Percentiles rank a stretch among this genome's conserved stretches.
Evolutionary conservation across 2,888 invertebrate genomes (phyloP).

Genomic region (Glaucopsyche alexis): DNA sequence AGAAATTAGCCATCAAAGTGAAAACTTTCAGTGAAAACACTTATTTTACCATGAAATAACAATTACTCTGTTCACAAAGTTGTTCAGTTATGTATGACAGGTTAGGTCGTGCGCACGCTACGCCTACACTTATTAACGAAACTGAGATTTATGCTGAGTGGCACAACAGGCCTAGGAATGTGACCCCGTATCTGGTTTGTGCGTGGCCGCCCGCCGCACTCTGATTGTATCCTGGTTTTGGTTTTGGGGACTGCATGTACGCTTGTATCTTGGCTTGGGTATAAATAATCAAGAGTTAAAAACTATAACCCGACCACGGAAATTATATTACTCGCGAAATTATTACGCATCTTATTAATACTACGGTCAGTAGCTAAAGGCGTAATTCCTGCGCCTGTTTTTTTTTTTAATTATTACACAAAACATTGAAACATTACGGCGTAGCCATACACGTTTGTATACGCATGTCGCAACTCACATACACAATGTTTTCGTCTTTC

Average conservation of each 20-base stretch:
- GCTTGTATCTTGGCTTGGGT: neutral
- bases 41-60: conserved; percentile 15
- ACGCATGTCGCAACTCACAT: too few species aligned
- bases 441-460: too few species aligned
- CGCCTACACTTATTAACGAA: conserved; percentile 75
- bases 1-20: neutral
- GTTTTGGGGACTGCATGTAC: neutral
- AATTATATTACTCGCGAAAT: too few species aligned
- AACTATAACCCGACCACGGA: too few species aligned
- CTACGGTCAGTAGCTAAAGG: too few species aligned
- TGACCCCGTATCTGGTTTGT: conserved; percentile 51
- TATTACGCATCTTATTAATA: too few species aligned
- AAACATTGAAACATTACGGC: too few species aligned
- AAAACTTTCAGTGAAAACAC: neutral
- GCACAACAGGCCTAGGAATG: conserved; percentile 74
- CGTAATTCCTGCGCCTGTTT: too few species aligned
- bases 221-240: conserved; percentile 12
- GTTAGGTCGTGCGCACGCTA: conserved; percentile 62
- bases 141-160: conserved; percentile 73
- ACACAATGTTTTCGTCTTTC: too few species aligned
- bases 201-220: neutral
- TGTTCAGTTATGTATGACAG: conserved; percentile 52
- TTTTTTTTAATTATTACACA: too few species aligned
- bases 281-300: too few species aligned
- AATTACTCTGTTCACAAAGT: conserved; percentile 15